phyloP scores from a whole-genome alignment of 2,113 vertebrate species.

The Thermophis baileyi region DNA sequence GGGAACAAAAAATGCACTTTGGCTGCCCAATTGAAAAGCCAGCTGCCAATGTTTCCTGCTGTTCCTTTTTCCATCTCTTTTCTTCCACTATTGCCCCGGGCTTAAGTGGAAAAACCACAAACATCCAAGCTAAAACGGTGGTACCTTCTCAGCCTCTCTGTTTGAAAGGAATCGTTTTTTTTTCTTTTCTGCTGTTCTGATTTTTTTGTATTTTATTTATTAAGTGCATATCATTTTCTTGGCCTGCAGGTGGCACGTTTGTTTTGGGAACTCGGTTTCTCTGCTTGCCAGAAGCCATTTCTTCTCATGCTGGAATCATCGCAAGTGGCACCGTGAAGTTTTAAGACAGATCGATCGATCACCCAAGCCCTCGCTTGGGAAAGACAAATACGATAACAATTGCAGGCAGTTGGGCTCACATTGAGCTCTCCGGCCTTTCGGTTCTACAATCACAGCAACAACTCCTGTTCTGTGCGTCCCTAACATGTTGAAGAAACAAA shows the following conservation, averaged over 20 bases:
- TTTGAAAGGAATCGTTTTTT: background rate
- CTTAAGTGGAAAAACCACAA: background rate
- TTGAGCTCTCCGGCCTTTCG: background rate
- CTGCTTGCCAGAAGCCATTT: background rate
- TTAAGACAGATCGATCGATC: background rate
- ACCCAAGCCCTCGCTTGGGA: background rate
- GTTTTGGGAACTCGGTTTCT: conserved; percentile 10
- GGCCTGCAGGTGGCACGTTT: conserved; percentile 61
- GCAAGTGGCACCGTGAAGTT: background rate
- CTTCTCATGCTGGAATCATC: fast-evolving
- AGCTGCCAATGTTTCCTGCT: background rate
- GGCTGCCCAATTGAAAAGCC: background rate
- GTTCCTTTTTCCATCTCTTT: background rate
- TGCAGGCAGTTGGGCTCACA: fast-evolving
- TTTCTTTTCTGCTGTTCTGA: background rate
- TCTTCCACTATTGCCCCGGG: background rate
- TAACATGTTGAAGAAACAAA: background rate
- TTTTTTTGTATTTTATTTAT: background rate
- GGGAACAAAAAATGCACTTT: background rate
- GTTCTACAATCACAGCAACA: background rate
- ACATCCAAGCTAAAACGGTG: background rate
- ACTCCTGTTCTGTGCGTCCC: background rate
- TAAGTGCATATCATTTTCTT: fast-evolving
- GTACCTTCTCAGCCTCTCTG: background rate
- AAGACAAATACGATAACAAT: fast-evolving